phyloP scores from a whole-genome alignment of 2,113 vertebrate species.

The Melanostigma gelatinosum region DNA sequence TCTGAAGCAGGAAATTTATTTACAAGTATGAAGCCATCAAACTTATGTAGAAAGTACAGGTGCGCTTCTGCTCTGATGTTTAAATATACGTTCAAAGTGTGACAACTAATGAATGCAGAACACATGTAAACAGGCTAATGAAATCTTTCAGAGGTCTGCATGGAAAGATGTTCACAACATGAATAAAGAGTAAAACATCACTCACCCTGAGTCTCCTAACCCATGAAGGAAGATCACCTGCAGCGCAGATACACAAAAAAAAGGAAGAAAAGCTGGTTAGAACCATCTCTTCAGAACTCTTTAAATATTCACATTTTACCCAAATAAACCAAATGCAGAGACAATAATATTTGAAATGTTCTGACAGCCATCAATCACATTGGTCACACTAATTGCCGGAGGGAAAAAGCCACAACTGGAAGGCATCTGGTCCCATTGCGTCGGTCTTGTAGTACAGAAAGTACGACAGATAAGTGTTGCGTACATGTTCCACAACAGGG shows the following conservation, averaged over 20 bases:
- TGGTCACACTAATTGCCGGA: not conserved
- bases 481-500: not conserved
- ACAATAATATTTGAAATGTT: not conserved
- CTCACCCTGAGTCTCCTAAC: slow-evolving; percentile 97
- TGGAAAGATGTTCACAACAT: not conserved
- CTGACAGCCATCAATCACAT: not conserved
- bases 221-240: slow-evolving; percentile 99
- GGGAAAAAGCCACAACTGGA: not conserved
- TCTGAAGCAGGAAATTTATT: not conserved
- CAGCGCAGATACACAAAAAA: slow-evolving; percentile 22
- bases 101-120: not conserved
- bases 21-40: not conserved
- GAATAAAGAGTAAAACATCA: slow-evolving; percentile 5
- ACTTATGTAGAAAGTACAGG: not conserved
- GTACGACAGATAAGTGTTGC: not conserved
- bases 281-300: not conserved
- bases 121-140: not conserved
- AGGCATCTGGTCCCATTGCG: not conserved
- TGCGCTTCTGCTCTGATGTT: not conserved
- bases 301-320: not conserved
- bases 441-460: not conserved
- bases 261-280: not conserved
- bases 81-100: not conserved
- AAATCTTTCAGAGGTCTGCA: not conserved
- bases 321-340: not conserved